Evolutionary conservation across 2,888 invertebrate genomes (phyloP).

Genomic region (Oligia strigilis): DNA sequence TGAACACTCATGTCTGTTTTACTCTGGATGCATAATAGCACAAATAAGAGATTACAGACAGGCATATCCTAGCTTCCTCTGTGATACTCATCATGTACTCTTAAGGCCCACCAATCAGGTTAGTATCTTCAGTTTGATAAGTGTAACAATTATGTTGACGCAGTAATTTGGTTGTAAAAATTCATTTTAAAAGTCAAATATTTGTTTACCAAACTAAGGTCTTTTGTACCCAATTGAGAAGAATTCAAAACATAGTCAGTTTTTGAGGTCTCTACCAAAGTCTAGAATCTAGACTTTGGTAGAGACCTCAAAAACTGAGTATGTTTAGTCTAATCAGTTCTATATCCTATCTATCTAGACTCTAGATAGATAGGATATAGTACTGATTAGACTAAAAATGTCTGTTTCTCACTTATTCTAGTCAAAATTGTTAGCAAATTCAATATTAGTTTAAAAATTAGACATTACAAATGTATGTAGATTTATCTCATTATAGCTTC

Average conservation of each 20-base stretch:
- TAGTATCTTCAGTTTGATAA: constrained; percentile 2
- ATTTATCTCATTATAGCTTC: neutral
- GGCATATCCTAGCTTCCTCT: constrained; percentile 94
- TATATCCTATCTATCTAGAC: too few relatives aligned
- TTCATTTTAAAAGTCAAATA: neutral
- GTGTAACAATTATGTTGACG: neutral
- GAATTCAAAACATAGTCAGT: too few relatives aligned
- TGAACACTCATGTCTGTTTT: constrained; percentile 96
- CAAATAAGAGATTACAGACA: constrained; percentile 97
- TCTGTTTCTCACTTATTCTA: neutral
- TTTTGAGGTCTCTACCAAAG: neutral
- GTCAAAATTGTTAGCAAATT: neutral
- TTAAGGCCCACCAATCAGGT: constrained; percentile 97
- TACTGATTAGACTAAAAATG: neutral
- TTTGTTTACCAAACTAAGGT: neutral
- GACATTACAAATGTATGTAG: neutral
- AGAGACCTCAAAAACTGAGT: too few relatives aligned
- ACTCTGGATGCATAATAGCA: constrained; percentile 97
- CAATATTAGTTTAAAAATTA: neutral
- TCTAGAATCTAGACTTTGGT: neutral
- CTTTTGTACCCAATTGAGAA: neutral
- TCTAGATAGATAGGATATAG: neutral
- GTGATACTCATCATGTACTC: constrained; percentile 96
- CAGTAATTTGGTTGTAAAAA: neutral
- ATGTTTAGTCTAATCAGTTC: too few relatives aligned